Conservation (phyloP, 2,797 vertebrate genomes). For the Mormyrops boulengeri region DNA sequence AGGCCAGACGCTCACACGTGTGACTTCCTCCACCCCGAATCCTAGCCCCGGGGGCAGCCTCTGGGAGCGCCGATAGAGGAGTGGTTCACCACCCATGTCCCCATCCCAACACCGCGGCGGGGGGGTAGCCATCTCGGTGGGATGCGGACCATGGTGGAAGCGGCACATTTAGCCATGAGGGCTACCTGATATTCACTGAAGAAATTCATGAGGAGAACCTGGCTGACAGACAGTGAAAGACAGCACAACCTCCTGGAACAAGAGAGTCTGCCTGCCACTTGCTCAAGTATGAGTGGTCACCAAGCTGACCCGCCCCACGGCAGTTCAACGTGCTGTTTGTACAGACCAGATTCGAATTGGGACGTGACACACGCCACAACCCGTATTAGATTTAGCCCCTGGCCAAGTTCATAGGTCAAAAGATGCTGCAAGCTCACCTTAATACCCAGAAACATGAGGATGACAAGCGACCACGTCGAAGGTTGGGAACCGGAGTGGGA, state of each 20-base stretch:
- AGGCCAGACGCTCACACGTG: conserved; percentile 57
- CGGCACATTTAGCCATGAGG: too few relatives aligned
- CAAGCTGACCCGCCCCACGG: not conserved
- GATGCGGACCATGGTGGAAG: not conserved
- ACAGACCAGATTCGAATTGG: conserved; percentile 20
- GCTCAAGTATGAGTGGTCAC: not conserved
- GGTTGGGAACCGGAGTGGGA: not conserved
- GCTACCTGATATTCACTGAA: not conserved
- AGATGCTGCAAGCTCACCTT: conserved; percentile 37
- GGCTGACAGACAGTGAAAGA: not conserved
- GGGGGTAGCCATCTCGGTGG: not conserved
- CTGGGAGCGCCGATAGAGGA: not conserved
- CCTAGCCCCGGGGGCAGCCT: conserved; percentile 30
- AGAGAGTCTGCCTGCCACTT: not conserved
- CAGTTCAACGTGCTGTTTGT: conserved; percentile 42
- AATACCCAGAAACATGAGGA: conserved; percentile 14
- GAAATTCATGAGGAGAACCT: not conserved
- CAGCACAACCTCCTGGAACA: not conserved
- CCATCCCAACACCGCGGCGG: conserved; percentile 7
- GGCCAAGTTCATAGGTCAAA: conserved; percentile 33
- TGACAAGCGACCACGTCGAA: not conserved
- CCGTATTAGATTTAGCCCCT: conserved; percentile 41
- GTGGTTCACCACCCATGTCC: not conserved
- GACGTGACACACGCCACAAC: not conserved
- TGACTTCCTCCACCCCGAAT: conserved; percentile 37